Evolutionary conservation across 1,140 invertebrate genomes (phyloP).

Genomic region (Polypedilum pembai): DNA sequence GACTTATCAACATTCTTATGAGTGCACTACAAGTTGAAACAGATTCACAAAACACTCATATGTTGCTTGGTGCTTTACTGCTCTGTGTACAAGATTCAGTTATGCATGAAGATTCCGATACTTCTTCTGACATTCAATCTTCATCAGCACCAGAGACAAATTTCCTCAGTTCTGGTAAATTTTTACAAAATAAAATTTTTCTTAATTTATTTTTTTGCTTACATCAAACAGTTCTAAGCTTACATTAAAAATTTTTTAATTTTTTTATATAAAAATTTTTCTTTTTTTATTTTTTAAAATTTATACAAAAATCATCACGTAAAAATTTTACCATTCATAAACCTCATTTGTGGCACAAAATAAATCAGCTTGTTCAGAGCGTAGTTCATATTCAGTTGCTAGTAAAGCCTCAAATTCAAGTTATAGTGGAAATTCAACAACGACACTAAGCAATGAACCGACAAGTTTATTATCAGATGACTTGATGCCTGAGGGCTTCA

Average conservation of each 20-base stretch:
- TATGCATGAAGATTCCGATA: conserved; percentile 62
- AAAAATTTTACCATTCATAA: not conserved
- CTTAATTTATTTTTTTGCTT: conserved; percentile 25
- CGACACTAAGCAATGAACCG: conserved; percentile 31
- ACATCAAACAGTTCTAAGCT: conserved; percentile 14
- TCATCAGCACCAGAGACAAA: conserved; percentile 54
- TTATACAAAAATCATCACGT: not conserved
- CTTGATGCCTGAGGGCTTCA: not conserved
- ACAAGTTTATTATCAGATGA: conserved; percentile 21
- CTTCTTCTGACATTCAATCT: conserved; percentile 30
- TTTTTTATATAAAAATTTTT: conserved; percentile 31
- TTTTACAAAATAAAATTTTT: conserved; percentile 30
- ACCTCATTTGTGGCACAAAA: not conserved
- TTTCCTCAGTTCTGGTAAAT: conserved; percentile 61
- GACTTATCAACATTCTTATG: conserved; percentile 77
- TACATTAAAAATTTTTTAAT: conserved; percentile 28
- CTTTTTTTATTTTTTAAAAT: conserved; percentile 31
- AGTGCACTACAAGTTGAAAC: conserved; percentile 78
- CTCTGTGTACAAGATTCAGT: conserved; percentile 77
- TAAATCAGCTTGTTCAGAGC: conserved; percentile 40
- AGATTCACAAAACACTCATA: conserved; percentile 82
- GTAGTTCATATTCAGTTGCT: conserved; percentile 38
- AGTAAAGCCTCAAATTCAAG: conserved; percentile 35
- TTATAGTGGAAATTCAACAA: conserved; percentile 36
- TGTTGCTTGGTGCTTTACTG: conserved; percentile 74